phyloP scores from a whole-genome alignment of 2,888 invertebrate genomes.

The Limnephilus lunatus region DNA sequence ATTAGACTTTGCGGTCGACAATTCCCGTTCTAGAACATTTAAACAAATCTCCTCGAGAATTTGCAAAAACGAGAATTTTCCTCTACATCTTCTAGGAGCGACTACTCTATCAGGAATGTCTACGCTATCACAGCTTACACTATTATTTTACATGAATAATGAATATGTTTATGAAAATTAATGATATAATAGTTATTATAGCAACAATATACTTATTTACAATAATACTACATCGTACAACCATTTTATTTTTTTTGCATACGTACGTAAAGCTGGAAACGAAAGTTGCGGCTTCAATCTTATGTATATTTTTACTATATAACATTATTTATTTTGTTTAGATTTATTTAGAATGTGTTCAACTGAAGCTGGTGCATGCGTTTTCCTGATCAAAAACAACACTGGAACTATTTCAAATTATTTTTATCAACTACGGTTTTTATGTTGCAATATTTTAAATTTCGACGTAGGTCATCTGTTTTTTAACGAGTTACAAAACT shows the following conservation, averaged over 20 bases:
- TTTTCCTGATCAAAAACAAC: background rate
- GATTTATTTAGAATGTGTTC: conserved; percentile 33
- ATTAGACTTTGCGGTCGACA: background rate
- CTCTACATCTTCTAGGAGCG: background rate
- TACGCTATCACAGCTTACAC: background rate
- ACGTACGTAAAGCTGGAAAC: background rate
- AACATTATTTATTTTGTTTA: conserved; percentile 28
- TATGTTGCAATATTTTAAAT: background rate
- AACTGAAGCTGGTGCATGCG: background rate
- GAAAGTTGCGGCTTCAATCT: conserved; percentile 36
- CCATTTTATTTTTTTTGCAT: conserved; percentile 26
- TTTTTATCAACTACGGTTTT: background rate
- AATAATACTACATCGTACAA: background rate
- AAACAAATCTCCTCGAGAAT: too few species aligned
- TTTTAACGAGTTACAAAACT: too few species aligned
- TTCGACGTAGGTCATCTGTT: background rate
- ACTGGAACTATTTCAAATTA: background rate
- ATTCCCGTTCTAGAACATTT: background rate
- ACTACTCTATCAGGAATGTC: background rate
- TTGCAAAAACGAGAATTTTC: background rate
- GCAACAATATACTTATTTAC: conserved; percentile 16
- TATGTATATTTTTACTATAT: conserved; percentile 53
- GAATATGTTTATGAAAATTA: conserved; percentile 7
- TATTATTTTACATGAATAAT: background rate
- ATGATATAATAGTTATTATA: conserved; percentile 22